phyloP scores from a whole-genome alignment of 2,797 vertebrate species.

The Tadarida brasiliensis region DNA sequence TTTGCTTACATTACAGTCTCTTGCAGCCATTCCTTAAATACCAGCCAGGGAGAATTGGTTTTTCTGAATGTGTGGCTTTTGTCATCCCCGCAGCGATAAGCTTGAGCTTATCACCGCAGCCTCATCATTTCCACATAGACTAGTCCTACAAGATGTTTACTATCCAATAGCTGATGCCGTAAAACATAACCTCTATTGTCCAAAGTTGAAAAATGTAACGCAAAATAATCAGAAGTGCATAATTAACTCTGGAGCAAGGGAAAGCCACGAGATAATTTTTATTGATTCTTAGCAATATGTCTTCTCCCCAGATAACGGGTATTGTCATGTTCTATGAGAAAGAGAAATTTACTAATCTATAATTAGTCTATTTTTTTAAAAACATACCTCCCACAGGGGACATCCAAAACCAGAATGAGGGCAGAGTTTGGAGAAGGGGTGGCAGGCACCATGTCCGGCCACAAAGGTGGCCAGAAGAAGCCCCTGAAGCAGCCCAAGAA shows the following conservation, averaged over 20 bases:
- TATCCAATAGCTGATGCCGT: constrained; percentile 28
- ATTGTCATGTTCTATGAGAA: constrained; percentile 41
- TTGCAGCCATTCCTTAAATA: constrained; percentile 58
- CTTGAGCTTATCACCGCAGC: constrained; percentile 58
- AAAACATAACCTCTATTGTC: constrained; percentile 47
- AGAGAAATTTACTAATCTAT: constrained; percentile 33
- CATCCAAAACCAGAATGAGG: constrained; percentile 29
- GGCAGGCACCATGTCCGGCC: too few relatives aligned
- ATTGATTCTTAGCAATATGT: constrained; percentile 48
- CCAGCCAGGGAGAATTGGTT: constrained; percentile 33
- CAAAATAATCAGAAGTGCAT: constrained; percentile 70
- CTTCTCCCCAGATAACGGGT: not conserved
- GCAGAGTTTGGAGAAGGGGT: too few relatives aligned
- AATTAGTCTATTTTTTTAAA: constrained; percentile 14
- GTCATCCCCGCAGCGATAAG: constrained; percentile 49
- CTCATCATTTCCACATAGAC: constrained; percentile 42
- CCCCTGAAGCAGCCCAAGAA: too few relatives aligned
- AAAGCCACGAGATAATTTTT: constrained; percentile 61
- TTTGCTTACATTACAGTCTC: constrained; percentile 23
- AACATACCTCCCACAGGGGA: not conserved
- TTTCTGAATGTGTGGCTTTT: constrained; percentile 57
- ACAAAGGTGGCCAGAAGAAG: too few relatives aligned
- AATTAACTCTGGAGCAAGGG: constrained; percentile 68
- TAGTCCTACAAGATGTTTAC: constrained; percentile 61
- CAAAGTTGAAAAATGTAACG: constrained; percentile 61